phyloP scores from a whole-genome alignment of 2,797 vertebrate species.

The Coreius guichenoti region DNA sequence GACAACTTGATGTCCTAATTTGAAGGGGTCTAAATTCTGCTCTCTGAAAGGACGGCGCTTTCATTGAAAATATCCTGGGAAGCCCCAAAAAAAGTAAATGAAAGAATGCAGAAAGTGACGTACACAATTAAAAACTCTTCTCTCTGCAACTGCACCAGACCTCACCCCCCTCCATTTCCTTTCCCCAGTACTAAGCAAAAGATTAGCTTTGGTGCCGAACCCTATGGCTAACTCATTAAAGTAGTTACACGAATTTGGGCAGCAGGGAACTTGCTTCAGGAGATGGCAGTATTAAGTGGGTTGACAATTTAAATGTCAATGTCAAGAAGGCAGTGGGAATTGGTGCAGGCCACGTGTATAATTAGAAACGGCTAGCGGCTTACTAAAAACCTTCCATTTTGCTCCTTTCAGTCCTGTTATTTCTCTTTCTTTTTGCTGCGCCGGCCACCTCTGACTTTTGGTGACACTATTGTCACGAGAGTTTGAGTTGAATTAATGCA shows the following conservation, averaged over 20 bases:
- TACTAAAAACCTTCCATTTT: conserved; percentile 19
- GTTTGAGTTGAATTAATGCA: conserved; percentile 44
- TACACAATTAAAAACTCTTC: conserved; percentile 12
- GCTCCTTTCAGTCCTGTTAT: conserved; percentile 23
- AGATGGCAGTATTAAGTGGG: conserved; percentile 58
- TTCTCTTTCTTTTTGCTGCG: conserved; percentile 2
- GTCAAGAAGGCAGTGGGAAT: conserved; percentile 55
- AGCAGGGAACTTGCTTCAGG: conserved; percentile 54
- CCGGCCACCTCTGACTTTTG: conserved; percentile 47
- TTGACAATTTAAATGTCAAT: conserved; percentile 68
- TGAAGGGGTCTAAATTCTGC: conserved; percentile 9
- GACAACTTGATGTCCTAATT: conserved; percentile 16
- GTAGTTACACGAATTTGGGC: conserved; percentile 56
- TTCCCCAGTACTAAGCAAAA: conserved; percentile 1
- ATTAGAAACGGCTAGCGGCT: conserved; percentile 59
- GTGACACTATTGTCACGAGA: conserved; percentile 53
- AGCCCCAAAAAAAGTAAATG: not conserved
- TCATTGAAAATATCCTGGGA: not conserved
- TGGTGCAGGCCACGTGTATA: conserved; percentile 58
- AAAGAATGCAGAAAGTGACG: conserved; percentile 8
- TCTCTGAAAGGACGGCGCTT: not conserved
- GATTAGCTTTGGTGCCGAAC: conserved; percentile 3
- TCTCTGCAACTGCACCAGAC: not conserved
- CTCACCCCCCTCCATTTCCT: not conserved
- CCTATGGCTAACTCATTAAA: conserved; percentile 59